A percentile compares a stretch with the other conserved stretches of the same genome.
These are phyloP conservation scores for Murina feae DNA, from an alignment of 2,113 vertebrate species.

Conservation along the genomic window DNA sequence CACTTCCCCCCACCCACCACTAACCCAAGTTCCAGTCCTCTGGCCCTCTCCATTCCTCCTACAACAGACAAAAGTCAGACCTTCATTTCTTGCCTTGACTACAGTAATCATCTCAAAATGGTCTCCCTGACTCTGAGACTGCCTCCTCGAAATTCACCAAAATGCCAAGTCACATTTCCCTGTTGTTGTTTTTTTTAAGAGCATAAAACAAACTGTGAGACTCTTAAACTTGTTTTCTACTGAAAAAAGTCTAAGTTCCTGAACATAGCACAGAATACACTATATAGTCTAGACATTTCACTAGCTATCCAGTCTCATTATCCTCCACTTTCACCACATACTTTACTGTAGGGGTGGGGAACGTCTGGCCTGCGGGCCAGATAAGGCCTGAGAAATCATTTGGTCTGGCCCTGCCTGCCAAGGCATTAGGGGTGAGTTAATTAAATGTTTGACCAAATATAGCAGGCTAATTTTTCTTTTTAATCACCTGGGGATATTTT, in stretches of 20 bases:
- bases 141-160: neutral
- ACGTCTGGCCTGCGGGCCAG: too few relatives aligned
- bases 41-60: neutral
- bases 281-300: neutral
- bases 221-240: neutral
- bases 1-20: neutral
- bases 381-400: too few relatives aligned
- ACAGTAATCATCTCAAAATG: constrained; percentile 10
- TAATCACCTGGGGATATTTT: too few relatives aligned
- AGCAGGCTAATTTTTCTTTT: too few relatives aligned
- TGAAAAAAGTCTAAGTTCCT: neutral
- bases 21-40: neutral
- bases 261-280: neutral
- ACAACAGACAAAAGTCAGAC: neutral
- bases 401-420: too few relatives aligned
- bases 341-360: neutral
- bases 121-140: neutral
- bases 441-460: too few relatives aligned
- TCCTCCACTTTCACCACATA: neutral
- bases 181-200: neutral
- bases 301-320: neutral
- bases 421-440: too few relatives aligned
- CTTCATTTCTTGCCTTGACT: neutral
- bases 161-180: neutral
- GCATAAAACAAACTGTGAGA: neutral